Percentiles rank a stretch among this genome's conserved stretches.
phyloP scores from a whole-genome alignment of 1,140 invertebrate species.

The Saxidomus purpurata region DNA sequence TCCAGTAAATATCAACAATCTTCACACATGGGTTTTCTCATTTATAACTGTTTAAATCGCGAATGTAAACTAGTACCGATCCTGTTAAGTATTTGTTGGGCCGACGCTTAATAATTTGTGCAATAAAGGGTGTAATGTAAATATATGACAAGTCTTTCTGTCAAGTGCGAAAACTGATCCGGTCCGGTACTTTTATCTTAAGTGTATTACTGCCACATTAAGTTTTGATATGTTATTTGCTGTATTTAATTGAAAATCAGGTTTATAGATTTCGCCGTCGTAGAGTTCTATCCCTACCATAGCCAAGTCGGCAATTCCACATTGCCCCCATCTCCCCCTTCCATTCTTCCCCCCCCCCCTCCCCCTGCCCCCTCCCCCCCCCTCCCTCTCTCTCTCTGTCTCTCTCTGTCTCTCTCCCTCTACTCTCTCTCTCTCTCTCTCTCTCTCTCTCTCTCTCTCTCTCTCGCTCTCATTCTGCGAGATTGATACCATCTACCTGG shows the following conservation, averaged over 20 bases:
- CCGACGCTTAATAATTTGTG: background rate
- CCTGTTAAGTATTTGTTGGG: background rate
- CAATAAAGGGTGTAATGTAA: background rate
- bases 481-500: no score
- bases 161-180: background rate
- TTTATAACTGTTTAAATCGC: background rate
- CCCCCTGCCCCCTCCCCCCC: no score
- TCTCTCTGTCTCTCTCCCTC: no score
- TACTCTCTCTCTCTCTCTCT: no score
- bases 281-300: background rate
- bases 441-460: no score
- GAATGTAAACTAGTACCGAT: background rate
- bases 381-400: no score
- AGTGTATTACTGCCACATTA: background rate
- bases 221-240: background rate
- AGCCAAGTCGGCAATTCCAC: no score
- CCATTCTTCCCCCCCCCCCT: no score
- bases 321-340: background rate
- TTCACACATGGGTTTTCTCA: background rate
- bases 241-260: background rate
- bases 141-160: background rate
- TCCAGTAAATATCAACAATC: constrained; percentile 2
- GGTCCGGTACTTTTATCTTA: background rate
- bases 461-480: no score
- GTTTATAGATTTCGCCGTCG: background rate